Conservation (phyloP, 37 sponge, comb jelly and placozoan species). For the Mnemiopsis leidyi region DNA sequence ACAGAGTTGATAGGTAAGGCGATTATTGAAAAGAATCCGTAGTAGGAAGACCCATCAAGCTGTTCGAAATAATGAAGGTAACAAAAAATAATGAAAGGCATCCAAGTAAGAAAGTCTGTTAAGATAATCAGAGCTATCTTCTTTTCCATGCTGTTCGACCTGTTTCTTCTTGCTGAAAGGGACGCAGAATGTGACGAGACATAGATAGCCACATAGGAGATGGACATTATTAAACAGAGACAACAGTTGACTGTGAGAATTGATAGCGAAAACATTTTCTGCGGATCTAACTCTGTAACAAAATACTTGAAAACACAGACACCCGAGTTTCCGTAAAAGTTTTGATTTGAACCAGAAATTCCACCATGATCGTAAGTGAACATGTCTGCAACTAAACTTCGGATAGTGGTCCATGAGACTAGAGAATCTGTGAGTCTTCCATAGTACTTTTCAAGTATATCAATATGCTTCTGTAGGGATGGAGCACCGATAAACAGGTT, state of each 20-base stretch:
- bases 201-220: not conserved
- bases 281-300: not conserved
- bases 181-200: not conserved
- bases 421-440: not conserved
- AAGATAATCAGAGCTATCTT: not conserved
- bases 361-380: not conserved
- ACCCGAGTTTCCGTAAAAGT: not conserved
- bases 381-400: not conserved
- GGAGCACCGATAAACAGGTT: not conserved
- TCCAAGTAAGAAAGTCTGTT: not conserved
- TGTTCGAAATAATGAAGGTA: not conserved
- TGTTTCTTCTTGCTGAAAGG: not conserved
- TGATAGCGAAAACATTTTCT: not conserved
- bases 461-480: not conserved
- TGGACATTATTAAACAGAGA: not conserved
- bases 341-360: not conserved
- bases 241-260: not conserved
- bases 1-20: not conserved
- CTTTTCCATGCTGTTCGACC: not conserved
- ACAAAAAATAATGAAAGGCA: not conserved
- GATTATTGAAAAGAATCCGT: not conserved
- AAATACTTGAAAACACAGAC: not conserved
- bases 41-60: not conserved
- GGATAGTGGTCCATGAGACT: not conserved
- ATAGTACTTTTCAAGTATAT: not conserved